A percentile compares a stretch with the other conserved stretches of the same genome.
Evolutionary conservation across 2,113 vertebrate species (phyloP).

Genomic region (Neolamprologus devosi): DNA sequence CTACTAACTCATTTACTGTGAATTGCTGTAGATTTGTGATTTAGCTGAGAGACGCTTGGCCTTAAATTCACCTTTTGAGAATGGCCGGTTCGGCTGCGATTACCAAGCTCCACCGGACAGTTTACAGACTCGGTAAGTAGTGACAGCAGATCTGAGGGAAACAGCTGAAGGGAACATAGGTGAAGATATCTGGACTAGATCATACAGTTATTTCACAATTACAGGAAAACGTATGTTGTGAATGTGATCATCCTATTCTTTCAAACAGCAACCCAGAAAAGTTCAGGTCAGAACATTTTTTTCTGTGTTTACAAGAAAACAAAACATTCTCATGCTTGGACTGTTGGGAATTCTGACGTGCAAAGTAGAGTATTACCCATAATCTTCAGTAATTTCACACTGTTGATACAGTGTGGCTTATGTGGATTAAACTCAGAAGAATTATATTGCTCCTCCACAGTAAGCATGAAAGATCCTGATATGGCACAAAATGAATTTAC

Average conservation of each 20-base stretch:
- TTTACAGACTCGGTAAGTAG: conserved; percentile 85
- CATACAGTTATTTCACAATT: accelerated
- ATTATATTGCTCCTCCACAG: not conserved
- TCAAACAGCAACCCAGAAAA: not conserved
- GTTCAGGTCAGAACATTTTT: not conserved
- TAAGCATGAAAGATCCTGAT: not conserved
- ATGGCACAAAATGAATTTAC: not conserved
- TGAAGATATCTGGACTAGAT: not conserved
- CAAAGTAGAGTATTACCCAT: not conserved
- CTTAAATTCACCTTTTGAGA: conserved; percentile 84
- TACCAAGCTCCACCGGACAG: conserved; percentile 62
- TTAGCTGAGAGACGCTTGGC: conserved; percentile 79
- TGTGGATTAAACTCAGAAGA: not conserved
- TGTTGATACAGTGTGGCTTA: not conserved
- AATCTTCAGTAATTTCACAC: not conserved
- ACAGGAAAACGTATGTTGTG: not conserved
- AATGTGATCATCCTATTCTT: not conserved
- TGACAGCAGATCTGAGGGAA: not conserved
- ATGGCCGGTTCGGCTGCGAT: conserved; percentile 79
- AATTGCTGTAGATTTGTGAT: conserved; percentile 88
- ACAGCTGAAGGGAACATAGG: not conserved
- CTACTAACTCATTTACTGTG: conserved; percentile 82
- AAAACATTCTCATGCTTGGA: not conserved
- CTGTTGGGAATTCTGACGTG: not conserved
- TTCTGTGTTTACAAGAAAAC: not conserved